Conservation (phyloP, 2,797 vertebrate species). For the Sebastes cheni region DNA sequence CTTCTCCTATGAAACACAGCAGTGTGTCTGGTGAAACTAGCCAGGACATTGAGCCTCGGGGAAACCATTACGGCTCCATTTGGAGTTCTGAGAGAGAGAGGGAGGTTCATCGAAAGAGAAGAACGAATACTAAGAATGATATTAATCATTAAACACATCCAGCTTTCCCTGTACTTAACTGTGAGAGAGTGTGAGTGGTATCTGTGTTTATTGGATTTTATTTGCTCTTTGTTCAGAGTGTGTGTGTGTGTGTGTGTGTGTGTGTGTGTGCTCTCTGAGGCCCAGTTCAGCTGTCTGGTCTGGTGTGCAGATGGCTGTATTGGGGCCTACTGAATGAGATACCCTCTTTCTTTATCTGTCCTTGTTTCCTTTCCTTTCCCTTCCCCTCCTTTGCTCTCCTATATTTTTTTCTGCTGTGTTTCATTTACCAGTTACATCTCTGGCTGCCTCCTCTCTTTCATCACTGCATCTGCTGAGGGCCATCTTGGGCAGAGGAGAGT, state of each 20-base stretch:
- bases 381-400: neutral
- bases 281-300: slow-evolving; percentile 79
- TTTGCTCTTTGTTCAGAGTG: slow-evolving; percentile 64
- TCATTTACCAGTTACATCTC: slow-evolving; percentile 75
- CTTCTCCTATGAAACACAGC: slow-evolving; percentile 77
- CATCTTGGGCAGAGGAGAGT: slow-evolving; percentile 76
- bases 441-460: slow-evolving; percentile 75
- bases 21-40: slow-evolving; percentile 74
- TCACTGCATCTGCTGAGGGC: slow-evolving; percentile 77
- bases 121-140: slow-evolving; percentile 63
- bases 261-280: slow-evolving; percentile 66
- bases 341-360: slow-evolving; percentile 47
- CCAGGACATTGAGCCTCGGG: slow-evolving; percentile 76
- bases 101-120: slow-evolving; percentile 57
- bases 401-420: slow-evolving; percentile 55
- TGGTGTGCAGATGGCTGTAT: slow-evolving; percentile 78
- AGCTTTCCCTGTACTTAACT: slow-evolving; percentile 57
- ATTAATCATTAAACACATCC: slow-evolving; percentile 74
- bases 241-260: slow-evolving; percentile 41
- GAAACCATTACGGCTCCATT: slow-evolving; percentile 74
- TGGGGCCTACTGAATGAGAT: slow-evolving; percentile 72
- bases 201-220: slow-evolving; percentile 65
- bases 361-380: slow-evolving; percentile 12
- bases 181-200: slow-evolving; percentile 44
- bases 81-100: slow-evolving; percentile 60